Percentiles rank a stretch among this genome's conserved stretches.
Conservation (phyloP, 1,140 invertebrate species). For the Trichonephila clavipes region DNA sequence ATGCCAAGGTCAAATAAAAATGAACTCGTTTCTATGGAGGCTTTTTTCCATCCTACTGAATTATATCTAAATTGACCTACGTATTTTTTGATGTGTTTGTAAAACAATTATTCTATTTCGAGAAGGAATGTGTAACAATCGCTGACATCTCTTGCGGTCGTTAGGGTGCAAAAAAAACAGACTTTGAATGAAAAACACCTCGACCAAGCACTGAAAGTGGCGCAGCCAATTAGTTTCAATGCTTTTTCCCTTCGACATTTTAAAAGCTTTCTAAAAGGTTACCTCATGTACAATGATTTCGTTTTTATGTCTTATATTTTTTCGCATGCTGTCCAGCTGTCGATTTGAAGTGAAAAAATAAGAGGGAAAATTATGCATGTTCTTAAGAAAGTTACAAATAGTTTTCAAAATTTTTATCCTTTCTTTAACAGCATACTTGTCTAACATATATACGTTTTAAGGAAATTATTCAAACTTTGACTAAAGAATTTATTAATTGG, state of each 20-base stretch:
- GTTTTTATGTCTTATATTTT: background rate
- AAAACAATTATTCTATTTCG: background rate
- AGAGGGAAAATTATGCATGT: too few species aligned
- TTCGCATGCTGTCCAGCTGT: background rate
- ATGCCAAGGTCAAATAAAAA: too few species aligned
- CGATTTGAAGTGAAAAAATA: background rate
- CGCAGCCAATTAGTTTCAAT: background rate
- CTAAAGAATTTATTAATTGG: too few species aligned
- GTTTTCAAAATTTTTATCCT: background rate
- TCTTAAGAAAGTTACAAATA: too few species aligned
- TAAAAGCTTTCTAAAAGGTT: constrained; percentile 23
- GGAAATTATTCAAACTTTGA: too few species aligned
- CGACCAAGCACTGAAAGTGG: background rate
- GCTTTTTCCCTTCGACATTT: background rate
- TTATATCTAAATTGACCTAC: background rate
- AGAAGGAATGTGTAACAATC: background rate
- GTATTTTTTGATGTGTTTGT: background rate
- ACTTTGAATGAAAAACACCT: background rate
- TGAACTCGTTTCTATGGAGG: too few species aligned
- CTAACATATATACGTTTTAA: too few species aligned
- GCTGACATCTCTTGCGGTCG: background rate
- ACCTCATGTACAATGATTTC: background rate
- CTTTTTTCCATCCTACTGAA: background rate
- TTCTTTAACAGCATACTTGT: too few species aligned
- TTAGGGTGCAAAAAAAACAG: background rate